Percentiles rank a stretch among this genome's conserved stretches.
These are phyloP conservation scores for Etheostoma spectabile DNA, from an alignment of 2,113 vertebrate species.

Conservation along the genomic window DNA sequence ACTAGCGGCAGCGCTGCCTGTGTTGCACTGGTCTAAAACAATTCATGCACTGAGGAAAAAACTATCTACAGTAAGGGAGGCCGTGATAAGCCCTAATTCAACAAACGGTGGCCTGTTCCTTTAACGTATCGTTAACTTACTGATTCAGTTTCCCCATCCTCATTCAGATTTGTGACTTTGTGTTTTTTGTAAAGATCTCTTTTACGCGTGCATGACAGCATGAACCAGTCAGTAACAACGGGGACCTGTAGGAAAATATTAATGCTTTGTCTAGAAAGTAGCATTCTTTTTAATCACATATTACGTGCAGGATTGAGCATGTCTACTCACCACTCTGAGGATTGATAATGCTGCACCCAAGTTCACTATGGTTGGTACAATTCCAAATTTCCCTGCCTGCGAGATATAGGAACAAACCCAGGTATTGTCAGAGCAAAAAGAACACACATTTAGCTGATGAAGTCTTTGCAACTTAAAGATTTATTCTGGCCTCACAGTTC, in stretches of 20 bases:
- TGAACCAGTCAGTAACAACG: slow-evolving; percentile 86
- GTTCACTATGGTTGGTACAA: slow-evolving; percentile 91
- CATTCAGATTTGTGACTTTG: slow-evolving; percentile 87
- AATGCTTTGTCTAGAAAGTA: accelerated
- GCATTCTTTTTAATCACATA: not conserved
- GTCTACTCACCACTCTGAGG: slow-evolving; percentile 87
- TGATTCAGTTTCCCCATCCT: slow-evolving; percentile 75
- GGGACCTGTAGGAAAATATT: slow-evolving; percentile 80
- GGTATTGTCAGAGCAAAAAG: not conserved
- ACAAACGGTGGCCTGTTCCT: too few relatives aligned
- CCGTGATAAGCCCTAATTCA: too few relatives aligned
- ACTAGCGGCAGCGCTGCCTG: too few relatives aligned
- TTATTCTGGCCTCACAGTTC: slow-evolving; percentile 83
- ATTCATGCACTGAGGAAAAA: too few relatives aligned
- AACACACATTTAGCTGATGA: not conserved
- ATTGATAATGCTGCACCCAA: slow-evolving; percentile 88
- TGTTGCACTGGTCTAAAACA: too few relatives aligned
- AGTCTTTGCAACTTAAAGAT: not conserved
- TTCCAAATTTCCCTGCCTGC: slow-evolving; percentile 90
- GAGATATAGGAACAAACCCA: not conserved
- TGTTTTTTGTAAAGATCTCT: slow-evolving; percentile 85
- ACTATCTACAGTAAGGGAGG: too few relatives aligned
- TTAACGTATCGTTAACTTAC: slow-evolving; percentile 68
- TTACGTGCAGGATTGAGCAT: not conserved
- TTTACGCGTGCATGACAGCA: slow-evolving; percentile 88